phyloP scores from a whole-genome alignment of 1,140 invertebrate species.

The Brachionus paranguensis region DNA sequence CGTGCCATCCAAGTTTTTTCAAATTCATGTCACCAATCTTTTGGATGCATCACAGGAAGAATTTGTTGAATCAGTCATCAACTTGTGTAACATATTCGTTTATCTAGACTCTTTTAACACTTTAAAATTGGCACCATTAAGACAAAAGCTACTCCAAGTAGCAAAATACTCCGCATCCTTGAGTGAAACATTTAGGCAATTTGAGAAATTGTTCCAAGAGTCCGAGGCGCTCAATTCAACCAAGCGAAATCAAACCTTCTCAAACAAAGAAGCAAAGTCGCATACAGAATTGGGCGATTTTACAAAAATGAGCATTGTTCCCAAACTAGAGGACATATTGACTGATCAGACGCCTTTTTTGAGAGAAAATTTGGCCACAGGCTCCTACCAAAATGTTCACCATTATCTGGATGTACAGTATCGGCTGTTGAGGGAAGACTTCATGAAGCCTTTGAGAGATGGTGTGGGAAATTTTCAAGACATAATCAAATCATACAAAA shows the following conservation, averaged over 20 bases:
- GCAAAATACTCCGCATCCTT: neutral
- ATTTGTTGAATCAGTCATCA: neutral
- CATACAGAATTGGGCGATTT: conserved; percentile 45
- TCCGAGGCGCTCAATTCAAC: neutral
- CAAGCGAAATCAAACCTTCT: neutral
- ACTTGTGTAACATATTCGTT: neutral
- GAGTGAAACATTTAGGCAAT: neutral
- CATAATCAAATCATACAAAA: conserved; percentile 24
- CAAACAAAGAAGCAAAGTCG: neutral
- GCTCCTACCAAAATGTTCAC: conserved; percentile 61
- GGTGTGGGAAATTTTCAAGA: conserved; percentile 47
- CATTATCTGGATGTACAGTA: conserved; percentile 72
- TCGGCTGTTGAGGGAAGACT: conserved; percentile 68
- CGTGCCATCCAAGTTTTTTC: neutral
- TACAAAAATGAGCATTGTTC: conserved; percentile 47
- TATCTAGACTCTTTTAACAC: neutral
- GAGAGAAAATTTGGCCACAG: conserved; percentile 61
- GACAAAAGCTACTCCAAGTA: neutral
- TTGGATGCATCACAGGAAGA: neutral
- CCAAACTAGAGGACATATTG: conserved; percentile 46
- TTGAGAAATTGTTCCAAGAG: neutral
- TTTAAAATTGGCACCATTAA: neutral
- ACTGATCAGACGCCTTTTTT: conserved; percentile 49
- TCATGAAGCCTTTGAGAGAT: conserved; percentile 52
- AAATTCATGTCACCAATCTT: neutral